phyloP scores from a whole-genome alignment of 2,797 vertebrate genomes.

The Fringilla coelebs region DNA sequence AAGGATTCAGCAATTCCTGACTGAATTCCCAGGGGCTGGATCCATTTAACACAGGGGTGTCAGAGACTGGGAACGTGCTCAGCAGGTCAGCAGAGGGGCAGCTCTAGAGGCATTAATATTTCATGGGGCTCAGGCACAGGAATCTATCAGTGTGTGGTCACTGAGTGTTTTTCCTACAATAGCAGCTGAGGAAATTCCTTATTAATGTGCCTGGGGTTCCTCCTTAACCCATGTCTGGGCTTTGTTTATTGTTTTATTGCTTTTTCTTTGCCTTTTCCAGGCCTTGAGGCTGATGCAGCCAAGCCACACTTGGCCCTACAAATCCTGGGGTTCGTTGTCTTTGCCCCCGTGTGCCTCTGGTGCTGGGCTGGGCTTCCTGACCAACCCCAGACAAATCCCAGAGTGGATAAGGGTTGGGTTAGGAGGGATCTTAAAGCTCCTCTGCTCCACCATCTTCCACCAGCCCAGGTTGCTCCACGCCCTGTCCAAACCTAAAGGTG shows the following conservation, averaged over 20 bases:
- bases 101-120: neutral
- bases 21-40: neutral
- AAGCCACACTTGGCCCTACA: neutral
- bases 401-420: neutral
- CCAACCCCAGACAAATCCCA: neutral
- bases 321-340: accelerated
- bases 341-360: neutral
- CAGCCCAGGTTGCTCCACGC: neutral
- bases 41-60: neutral
- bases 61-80: neutral
- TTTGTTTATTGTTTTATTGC: neutral
- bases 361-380: neutral
- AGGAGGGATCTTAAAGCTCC: neutral
- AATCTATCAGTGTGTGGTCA: neutral
- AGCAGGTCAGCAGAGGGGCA: neutral
- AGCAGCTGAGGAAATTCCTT: neutral
- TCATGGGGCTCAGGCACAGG: neutral
- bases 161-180: neutral
- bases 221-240: neutral
- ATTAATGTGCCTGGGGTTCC: neutral
- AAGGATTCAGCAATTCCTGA: neutral
- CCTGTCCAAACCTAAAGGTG: no score
- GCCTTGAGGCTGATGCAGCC: neutral
- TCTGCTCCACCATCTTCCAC: neutral
- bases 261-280: neutral